Conservation (phyloP, 2,797 vertebrate genomes). For the Cuculus canorus region DNA sequence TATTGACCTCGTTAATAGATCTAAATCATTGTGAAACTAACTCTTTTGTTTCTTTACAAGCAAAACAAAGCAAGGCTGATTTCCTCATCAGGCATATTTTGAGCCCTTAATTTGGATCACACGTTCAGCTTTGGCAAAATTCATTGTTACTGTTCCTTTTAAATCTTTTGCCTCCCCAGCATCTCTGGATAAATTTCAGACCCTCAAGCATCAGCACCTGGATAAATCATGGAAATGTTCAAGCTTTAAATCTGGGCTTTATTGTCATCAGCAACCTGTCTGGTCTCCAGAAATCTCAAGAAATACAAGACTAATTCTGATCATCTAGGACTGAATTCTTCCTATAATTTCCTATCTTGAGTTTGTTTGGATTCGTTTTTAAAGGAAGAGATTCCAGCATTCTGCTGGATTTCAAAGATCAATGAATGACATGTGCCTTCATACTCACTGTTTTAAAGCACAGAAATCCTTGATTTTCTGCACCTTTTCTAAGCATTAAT, state of each 20-base stretch:
- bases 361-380: not conserved
- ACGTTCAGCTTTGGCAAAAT: not conserved
- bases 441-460: not conserved
- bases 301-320: not conserved
- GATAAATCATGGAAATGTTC: not conserved
- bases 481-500: not conserved
- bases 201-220: not conserved
- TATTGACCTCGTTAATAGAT: not conserved
- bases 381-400: not conserved
- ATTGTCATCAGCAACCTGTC: not conserved
- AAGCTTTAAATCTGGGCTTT: not conserved
- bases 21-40: not conserved
- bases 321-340: not conserved
- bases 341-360: not conserved
- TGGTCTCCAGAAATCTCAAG: not conserved
- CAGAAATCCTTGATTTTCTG: not conserved
- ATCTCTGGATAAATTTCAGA: not conserved
- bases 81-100: not conserved
- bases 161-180: not conserved
- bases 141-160: not conserved
- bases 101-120: not conserved
- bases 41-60: not conserved
- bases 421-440: not conserved
- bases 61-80: not conserved
- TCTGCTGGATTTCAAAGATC: not conserved